phyloP scores from a whole-genome alignment of 2,113 vertebrate genomes.

The Blennius ocellaris region DNA sequence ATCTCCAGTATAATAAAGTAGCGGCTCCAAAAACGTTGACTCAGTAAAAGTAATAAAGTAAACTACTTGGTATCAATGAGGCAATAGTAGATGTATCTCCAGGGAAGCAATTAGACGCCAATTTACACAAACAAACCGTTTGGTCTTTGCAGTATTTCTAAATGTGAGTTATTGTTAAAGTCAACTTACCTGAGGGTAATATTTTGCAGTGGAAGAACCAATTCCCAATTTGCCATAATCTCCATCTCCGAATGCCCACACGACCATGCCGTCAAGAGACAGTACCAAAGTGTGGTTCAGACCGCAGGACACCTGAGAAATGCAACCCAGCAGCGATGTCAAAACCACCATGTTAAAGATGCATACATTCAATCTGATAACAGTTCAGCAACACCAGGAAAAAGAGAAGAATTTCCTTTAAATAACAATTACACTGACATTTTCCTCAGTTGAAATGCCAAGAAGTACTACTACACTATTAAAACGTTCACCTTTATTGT shows the following conservation, averaged over 20 bases:
- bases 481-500: no score
- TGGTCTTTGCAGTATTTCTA: neutral
- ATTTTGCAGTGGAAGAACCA: conserved; percentile 85
- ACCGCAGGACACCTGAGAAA: conserved; percentile 84
- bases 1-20: neutral
- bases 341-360: no score
- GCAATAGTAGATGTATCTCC: no score
- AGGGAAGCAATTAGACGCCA: neutral
- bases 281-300: conserved; percentile 86
- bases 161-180: neutral
- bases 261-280: conserved; percentile 83
- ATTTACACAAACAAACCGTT: neutral
- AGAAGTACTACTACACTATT: no score
- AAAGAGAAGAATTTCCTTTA: no score
- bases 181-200: conserved; percentile 82
- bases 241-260: conserved; percentile 87
- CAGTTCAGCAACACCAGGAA: no score
- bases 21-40: neutral
- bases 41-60: neutral
- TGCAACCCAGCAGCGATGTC: neutral
- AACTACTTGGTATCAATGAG: neutral
- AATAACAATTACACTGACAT: no score
- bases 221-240: conserved; percentile 87
- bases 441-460: no score
- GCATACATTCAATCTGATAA: no score